Evolutionary conservation across 2,797 vertebrate species (phyloP), one percentile per base, ranked within the genome.

Genomic region (Salarias fasciatus): DNA sequence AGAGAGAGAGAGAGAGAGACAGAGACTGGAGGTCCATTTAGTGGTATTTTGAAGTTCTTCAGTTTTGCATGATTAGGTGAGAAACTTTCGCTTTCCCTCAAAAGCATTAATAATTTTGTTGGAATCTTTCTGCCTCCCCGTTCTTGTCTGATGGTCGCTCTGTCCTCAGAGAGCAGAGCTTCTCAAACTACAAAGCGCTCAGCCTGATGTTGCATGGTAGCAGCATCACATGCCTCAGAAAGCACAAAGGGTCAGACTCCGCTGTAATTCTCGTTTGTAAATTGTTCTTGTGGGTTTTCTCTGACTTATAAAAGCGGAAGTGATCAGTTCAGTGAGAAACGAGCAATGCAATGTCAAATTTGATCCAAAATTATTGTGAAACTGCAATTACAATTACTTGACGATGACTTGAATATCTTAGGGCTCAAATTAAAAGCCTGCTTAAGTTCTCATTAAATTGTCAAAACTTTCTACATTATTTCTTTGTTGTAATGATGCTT

Each of bases 51-150:
- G 53, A 49, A 71, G 29, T 63, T 76, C 51, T 57, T 65, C 42
- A 44, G 53, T 66, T 72, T 64, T 43, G 67, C 14, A 54, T 78
- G 74, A 85, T 88, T 80, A 76, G 59, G 53, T 48, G 45, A 57
- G 52, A 62, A 85, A 76, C 37, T 76, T 73, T 77, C 8, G 50
- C 53, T 72, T 52, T 55, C 41, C 48, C 33, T 57, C 31, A 66
- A 52, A 77, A 75, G 55, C 63, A 51, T 30, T 30, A 61, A 53
- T 58, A n/a, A 69, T 77, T 77, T 71, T 67, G 66, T 80, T 85
- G 87, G 36, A 86, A 77, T 71, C 63, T 46, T 33, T 11, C 10
- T 1, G 8, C 69, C 13, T 75, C 43, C 62, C 53, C 43, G 5
- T 54, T 64, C 18, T 64, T 18, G 44, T 83, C 31, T 61, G 41